Base-by-base conservation (phyloP, 2,888 invertebrate species). In the Sphecodes monilicornis region DNA sequence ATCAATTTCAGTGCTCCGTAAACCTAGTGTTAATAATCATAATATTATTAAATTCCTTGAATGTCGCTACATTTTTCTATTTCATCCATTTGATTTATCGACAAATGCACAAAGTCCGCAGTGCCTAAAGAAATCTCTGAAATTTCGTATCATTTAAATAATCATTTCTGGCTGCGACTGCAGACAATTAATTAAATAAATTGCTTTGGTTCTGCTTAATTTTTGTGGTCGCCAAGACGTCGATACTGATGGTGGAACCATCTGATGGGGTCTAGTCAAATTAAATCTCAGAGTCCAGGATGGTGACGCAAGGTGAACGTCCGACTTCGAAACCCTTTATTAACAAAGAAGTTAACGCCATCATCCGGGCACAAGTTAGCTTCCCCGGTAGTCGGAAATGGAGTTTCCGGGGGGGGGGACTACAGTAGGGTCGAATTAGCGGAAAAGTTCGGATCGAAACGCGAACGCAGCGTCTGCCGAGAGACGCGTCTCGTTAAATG, bases 401-500 rank as follows among this genome's bases (percentile, higher is more conserved):
- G 60, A 60, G 29, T 29, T 60, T 60, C 29, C 60, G 26, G 5
- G 29, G 60, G 11, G 60, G 29, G n/a, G n/a, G n/a, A n/a, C n/a
- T n/a, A n/a, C 50, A n/a, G 50, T 8, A 50, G n/a, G n/a, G 50
- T 50, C 6, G 60, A 13, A 6, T 60, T 29, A 60, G 13, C 6
- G 29, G 29, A 29, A 29, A 60, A 60, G 60, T 60, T 29, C 60
- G 60, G 16, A 16, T 29, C 60, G 60, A 50, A 50, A 50, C 50
- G 50, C 50, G 50, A 50, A 50, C 50, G 8, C 50, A 26, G 46
- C 16, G 18, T 18, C 18, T 4, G n/a, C 13, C 39, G 57, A 22
- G 76, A 16, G 68, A 76, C 46, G 72, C 46, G 46, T 29, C 69
- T 43, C 60, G 36, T 22, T 39, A 54, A 78, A 85, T 82, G 76